Evolutionary conservation across 1,140 invertebrate species (phyloP).

Genomic region (Aethina tumida): DNA sequence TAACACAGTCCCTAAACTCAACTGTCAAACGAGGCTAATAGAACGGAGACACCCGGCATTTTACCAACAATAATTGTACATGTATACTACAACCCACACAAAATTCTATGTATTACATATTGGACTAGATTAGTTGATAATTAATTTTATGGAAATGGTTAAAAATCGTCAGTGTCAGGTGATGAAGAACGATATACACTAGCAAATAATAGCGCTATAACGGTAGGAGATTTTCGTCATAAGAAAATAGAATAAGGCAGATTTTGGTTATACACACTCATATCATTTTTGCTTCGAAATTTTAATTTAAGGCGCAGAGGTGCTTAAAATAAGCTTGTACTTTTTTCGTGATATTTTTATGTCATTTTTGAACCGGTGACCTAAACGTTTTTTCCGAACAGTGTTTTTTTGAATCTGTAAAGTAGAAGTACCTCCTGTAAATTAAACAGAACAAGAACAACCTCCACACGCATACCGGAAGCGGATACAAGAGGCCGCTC

Average conservation of each 20-base stretch:
- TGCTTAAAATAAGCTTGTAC: conserved; percentile 64
- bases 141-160: conserved; percentile 36
- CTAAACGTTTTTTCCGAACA: conserved; percentile 36
- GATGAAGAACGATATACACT: conserved; percentile 38
- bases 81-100: conserved; percentile 45
- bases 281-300: conserved; percentile 39
- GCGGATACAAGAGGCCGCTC: conserved; percentile 12
- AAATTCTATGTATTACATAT: conserved; percentile 40
- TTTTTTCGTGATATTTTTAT: conserved; percentile 52
- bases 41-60: conserved; percentile 35
- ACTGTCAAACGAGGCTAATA: conserved; percentile 22
- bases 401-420: conserved; percentile 27
- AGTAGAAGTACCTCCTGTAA: conserved; percentile 25
- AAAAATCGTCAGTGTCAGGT: conserved; percentile 37
- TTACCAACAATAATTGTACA: conserved; percentile 42
- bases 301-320: conserved; percentile 60
- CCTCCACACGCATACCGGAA: conserved; percentile 25
- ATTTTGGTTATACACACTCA: conserved; percentile 54
- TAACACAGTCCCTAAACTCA: conserved; percentile 27
- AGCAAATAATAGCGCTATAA: conserved; percentile 38
- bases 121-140: conserved; percentile 40
- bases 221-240: conserved; percentile 41
- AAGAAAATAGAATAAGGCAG: conserved; percentile 59
- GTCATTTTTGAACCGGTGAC: conserved; percentile 38
- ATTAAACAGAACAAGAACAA: conserved; percentile 20